These are phyloP conservation scores for Paragorgia papillata DNA, from an alignment of 92 coral and sea anemone genomes.

Conservation along the genomic window DNA sequence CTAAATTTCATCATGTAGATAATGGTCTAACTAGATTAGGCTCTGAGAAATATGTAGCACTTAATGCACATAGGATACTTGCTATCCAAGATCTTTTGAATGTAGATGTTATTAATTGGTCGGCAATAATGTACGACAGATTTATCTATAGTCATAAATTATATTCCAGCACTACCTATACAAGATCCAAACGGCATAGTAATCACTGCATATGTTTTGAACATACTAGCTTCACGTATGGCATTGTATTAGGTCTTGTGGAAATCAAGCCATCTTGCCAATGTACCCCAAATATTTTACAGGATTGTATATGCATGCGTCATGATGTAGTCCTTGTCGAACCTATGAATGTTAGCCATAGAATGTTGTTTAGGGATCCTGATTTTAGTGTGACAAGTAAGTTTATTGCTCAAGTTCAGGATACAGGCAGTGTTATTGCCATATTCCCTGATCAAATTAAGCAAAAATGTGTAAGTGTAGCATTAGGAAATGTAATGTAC, in stretches of 20 bases:
- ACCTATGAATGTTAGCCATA: slow-evolving; percentile 10
- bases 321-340: slow-evolving; percentile 20
- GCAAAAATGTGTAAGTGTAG: slow-evolving; percentile 11
- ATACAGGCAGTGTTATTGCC: slow-evolving; percentile 4
- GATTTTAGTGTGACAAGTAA: slow-evolving; percentile 15
- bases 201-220: slow-evolving; percentile 11
- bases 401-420: slow-evolving; percentile 15
- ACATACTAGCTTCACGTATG: slow-evolving; percentile 8
- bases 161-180: slow-evolving; percentile 20
- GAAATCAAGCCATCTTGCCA: slow-evolving; percentile 28
- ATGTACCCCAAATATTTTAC: slow-evolving; percentile 2
- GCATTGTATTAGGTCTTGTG: slow-evolving; percentile 11
- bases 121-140: slow-evolving; percentile 6
- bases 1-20: background rate
- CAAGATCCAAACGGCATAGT: slow-evolving; percentile 23
- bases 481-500: too few species aligned
- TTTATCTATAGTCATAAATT: slow-evolving; percentile 24
- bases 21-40: slow-evolving; percentile 11
- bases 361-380: slow-evolving; percentile 10
- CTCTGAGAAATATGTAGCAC: slow-evolving; percentile 5
- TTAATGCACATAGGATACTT: slow-evolving; percentile 14
- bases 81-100: slow-evolving; percentile 16
- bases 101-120: background rate
- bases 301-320: slow-evolving; percentile 3
- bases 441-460: slow-evolving; percentile 15